Evolutionary conservation across 2,113 vertebrate genomes (phyloP), one percentile per base, ranked within the genome.

Genomic region (Hippocampus barbouri): DNA sequence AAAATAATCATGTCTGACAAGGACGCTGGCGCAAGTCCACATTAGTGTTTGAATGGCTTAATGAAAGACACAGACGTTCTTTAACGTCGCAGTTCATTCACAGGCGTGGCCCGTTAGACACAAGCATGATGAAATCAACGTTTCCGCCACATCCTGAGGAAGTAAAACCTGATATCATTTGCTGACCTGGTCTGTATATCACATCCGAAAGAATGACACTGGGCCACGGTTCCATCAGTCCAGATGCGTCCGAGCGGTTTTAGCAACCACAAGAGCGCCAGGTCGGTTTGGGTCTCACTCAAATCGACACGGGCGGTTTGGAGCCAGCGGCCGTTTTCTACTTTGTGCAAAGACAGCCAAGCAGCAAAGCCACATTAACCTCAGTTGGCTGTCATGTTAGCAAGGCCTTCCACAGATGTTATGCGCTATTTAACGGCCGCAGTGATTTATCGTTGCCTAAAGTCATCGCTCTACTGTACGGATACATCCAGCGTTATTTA

Each of bases 131-230:
- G 54, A 63, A 67, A 69, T 73, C 49, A 75, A 66, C 64, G 5
- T 66, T 66, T 66, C 41, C 64, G 9, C 64, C n/a, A 66, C 64
- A 66, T 66, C 64, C 64, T 66, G 64, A 66, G 23, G n/a, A 66
- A 20, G 41, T 2, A 8, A 65, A 63, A 70, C 67, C 73, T 86
- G 75, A 88, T 89, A 74, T 51, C 43, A 87, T 91, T 90, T 85
- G 73, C 78, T 20, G 45, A 69, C 75, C 76, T 85, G 75, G 79
- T 80, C 77, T 54, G 69, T 70, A 79, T 23, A 54, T 83, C 79
- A 68, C 76, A 79, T 81, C 77, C 57, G 49, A 14, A 64, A 12
- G 38, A 71, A 25, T 69, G 75, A 80, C 34, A 1, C 11, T 21
- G 66, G 9, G 65, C 57, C 70, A 72, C 72, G 47, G 41, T 72